Evolutionary conservation across 2,888 invertebrate species (phyloP), one percentile per base, ranked within the genome.

Genomic region (Metacarcinus magister): DNA sequence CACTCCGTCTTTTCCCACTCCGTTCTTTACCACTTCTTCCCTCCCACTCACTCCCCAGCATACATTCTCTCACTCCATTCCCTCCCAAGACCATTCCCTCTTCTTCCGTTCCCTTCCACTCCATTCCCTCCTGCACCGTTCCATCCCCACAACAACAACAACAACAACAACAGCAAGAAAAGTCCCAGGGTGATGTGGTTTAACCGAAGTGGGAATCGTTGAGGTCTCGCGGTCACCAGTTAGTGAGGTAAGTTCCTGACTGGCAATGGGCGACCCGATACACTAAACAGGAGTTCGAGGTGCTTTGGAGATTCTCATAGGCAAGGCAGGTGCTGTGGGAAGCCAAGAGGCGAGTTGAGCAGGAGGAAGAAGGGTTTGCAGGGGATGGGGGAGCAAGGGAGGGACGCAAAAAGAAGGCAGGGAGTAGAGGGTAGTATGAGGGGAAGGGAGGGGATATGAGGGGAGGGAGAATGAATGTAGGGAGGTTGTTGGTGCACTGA

Each of bases 281-380:
- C 67, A 67, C 67, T 67, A 67, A 67, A 67, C n/a, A n/a, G 67
- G 67, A 67, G 67, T 67, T 67, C 67, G 67, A n/a, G n/a, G 67
- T 67, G 67, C 67, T 67, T 67, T 23, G 67, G n/a, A n/a, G 67
- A 67, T 16, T 67, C 67, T 67, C 67, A 67, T 67, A 23, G n/a
- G 67, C n/a, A 4, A 8, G 67, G 19, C 67, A n/a, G 67, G 67
- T 67, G 67, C n/a, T 67, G n/a, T n/a, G 67, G n/a, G 67, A 67
- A 67, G 67, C 19, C 67, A 67, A 67, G 67, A n/a, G 4, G 67
- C 3, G 67, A 67, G 67, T n/a, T 23, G 23, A 67, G 19, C 23
- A n/a, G n/a, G 67, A 67, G 67, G n/a, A n/a, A 19, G 8, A n/a
- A n/a, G 23, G n/a, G 23, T n/a, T 7, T n/a, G 67, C 23, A n/a